Conservation (phyloP, 2,888 invertebrate genomes). For the Conus canariensis region DNA sequence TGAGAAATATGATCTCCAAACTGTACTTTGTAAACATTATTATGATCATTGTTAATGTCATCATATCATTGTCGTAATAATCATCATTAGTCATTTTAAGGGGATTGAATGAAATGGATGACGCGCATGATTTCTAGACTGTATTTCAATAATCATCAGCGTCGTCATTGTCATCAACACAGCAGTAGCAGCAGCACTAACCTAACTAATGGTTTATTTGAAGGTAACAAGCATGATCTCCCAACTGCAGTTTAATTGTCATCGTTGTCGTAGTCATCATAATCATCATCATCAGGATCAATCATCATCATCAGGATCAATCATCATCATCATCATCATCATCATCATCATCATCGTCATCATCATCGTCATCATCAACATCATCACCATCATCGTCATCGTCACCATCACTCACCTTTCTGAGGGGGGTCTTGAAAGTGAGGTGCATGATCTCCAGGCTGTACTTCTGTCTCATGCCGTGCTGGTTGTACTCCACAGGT, state of each 20-base stretch:
- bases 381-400: not conserved
- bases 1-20: no score
- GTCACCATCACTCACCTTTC: constrained; percentile 52
- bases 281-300: not conserved
- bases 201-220: no score
- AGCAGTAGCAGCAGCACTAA: no score
- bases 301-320: not conserved
- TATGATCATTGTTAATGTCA: not conserved
- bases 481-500: constrained; percentile 68
- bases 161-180: no score
- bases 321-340: constrained; percentile 15
- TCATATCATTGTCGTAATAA: not conserved
- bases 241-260: no score
- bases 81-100: no score
- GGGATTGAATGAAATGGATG: no score
- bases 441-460: constrained; percentile 71
- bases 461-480: constrained; percentile 67
- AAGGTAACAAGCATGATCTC: no score
- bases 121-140: no score
- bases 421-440: constrained; percentile 60
- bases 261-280: no score
- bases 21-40: not conserved
- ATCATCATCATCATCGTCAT: constrained; percentile 2
- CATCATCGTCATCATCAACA: not conserved
- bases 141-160: no score